These are phyloP conservation scores for Ficedula albicollis DNA, from an alignment of 2,797 vertebrate genomes.

Conservation along the genomic window DNA sequence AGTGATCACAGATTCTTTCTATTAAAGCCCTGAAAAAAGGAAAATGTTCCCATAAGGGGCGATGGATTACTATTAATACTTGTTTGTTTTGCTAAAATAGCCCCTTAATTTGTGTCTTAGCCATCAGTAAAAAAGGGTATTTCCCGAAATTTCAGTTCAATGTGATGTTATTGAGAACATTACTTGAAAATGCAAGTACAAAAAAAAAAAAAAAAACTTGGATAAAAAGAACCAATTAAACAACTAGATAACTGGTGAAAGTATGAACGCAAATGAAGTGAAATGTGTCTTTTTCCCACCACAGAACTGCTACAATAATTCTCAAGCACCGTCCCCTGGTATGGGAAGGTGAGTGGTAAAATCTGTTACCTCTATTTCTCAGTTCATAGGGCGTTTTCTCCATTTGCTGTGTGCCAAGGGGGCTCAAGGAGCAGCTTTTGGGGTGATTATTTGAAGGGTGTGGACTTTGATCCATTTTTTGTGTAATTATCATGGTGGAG, in stretches of 20 bases:
- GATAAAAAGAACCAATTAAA: background rate
- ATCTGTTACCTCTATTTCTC: background rate
- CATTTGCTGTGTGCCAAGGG: too few relatives aligned
- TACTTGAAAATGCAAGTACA: background rate
- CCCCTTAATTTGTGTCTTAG: background rate
- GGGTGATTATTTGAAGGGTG: background rate
- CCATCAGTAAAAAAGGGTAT: background rate
- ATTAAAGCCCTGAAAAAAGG: background rate
- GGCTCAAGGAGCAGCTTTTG: background rate
- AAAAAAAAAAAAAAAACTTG: background rate
- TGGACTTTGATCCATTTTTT: background rate
- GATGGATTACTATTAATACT: background rate
- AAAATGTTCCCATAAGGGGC: background rate
- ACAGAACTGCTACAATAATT: slow-evolving; percentile 97
- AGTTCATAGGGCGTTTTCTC: rapidly evolving
- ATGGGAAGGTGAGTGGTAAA: slow-evolving; percentile 89
- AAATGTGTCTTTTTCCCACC: slow-evolving; percentile 13
- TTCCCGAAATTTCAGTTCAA: background rate
- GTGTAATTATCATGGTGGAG: background rate
- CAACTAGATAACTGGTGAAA: background rate
- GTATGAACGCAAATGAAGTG: background rate
- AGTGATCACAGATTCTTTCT: background rate
- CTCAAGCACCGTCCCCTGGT: slow-evolving; percentile 97
- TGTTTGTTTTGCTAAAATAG: background rate
- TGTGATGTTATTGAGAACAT: background rate